A percentile compares a stretch with the other conserved stretches of the same genome.
phyloP scores from a whole-genome alignment of 2,113 vertebrate genomes.

The Hippocampus mohnikei region DNA sequence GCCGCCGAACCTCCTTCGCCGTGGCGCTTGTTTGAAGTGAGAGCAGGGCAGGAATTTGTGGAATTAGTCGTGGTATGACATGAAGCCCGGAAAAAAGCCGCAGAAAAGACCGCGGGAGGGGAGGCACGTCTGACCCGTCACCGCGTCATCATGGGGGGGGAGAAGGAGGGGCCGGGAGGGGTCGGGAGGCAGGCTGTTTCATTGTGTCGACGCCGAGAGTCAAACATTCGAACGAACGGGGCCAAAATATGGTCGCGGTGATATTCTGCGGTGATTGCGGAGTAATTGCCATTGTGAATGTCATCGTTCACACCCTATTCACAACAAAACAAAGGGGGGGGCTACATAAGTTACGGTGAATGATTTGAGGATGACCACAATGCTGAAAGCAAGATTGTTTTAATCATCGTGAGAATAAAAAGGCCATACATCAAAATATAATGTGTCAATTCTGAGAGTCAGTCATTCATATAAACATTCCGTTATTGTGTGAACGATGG shows the following conservation, averaged over 20 bases:
- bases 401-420: no score
- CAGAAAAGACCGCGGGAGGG: constrained; percentile 56
- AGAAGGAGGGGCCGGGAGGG: constrained; percentile 14
- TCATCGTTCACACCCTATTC: not conserved
- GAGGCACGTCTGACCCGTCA: constrained; percentile 58
- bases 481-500: no score
- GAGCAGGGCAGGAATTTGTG: constrained; percentile 77
- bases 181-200: constrained; percentile 26
- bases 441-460: no score
- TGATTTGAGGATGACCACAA: no score
- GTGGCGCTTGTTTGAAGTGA: constrained; percentile 66
- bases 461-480: no score
- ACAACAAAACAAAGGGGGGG: not conserved
- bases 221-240: not conserved
- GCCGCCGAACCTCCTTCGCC: constrained; percentile 49
- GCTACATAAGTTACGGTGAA: not conserved
- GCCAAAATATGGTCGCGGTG: not conserved
- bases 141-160: constrained; percentile 47
- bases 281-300: not conserved
- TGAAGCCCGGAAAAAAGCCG: constrained; percentile 69
- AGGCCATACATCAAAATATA: no score
- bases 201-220: not conserved
- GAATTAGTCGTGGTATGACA: constrained; percentile 78
- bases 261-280: not conserved
- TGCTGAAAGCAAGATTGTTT: no score